Evolutionary conservation across 2,113 vertebrate species (phyloP).

Genomic region (Lepidothrix coronata): DNA sequence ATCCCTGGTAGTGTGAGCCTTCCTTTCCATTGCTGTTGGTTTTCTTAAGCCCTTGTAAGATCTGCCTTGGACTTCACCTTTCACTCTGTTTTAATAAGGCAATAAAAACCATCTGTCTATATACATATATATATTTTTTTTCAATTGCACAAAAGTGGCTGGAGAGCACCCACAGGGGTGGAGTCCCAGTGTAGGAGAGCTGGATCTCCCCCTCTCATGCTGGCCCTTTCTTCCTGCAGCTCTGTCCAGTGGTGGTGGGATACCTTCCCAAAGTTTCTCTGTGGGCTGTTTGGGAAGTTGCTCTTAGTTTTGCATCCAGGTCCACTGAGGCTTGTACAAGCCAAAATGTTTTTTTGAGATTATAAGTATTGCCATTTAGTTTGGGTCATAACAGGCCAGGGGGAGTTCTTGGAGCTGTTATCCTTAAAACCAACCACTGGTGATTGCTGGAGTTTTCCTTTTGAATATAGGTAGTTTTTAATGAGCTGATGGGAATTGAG

Average conservation of each 20-base stretch:
- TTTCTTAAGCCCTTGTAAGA: background rate
- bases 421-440: background rate
- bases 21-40: background rate
- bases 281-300: background rate
- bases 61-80: background rate
- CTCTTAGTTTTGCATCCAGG: background rate
- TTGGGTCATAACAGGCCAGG: background rate
- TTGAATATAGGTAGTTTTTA: background rate
- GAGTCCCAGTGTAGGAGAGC: background rate
- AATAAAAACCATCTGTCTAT: background rate
- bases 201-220: background rate
- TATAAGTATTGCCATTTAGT: background rate
- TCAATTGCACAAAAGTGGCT: background rate
- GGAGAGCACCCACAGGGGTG: background rate
- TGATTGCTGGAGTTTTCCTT: background rate
- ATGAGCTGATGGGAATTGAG: background rate
- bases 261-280: background rate
- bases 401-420: background rate
- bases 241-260: background rate
- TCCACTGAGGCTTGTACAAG: background rate
- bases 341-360: background rate
- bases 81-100: background rate
- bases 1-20: background rate
- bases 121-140: fast-evolving
- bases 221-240: background rate